Conservation (phyloP, 2,888 invertebrate species). For the Acronicta leporina region DNA sequence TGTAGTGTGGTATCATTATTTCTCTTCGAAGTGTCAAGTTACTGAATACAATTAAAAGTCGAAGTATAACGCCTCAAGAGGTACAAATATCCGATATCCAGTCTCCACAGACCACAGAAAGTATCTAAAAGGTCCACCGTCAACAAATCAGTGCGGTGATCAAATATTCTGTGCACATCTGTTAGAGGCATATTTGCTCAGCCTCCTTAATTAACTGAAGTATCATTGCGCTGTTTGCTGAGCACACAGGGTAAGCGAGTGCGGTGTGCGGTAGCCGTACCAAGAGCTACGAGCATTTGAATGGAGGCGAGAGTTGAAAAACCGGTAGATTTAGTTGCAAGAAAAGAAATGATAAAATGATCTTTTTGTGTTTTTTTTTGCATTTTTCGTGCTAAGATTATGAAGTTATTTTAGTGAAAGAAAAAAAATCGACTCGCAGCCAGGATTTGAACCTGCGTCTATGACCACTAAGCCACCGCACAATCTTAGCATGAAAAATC, state of each 20-base stretch:
- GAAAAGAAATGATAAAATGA: too few relatives aligned
- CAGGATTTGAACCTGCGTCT: too few relatives aligned
- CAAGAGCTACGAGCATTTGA: slow-evolving; percentile 2
- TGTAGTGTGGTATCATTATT: too few relatives aligned
- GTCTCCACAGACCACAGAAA: slow-evolving; percentile 9
- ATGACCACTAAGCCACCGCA: too few relatives aligned
- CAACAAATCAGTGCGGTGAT: slow-evolving; percentile 49
- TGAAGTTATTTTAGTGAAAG: too few relatives aligned
- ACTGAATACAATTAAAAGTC: too few relatives aligned
- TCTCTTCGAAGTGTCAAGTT: too few relatives aligned
- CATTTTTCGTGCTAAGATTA: too few relatives aligned
- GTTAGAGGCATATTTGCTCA: slow-evolving; percentile 68
- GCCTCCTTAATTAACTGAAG: slow-evolving; percentile 77
- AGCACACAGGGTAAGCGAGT: slow-evolving; percentile 62
- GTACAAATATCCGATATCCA: not conserved
- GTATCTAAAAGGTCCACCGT: slow-evolving; percentile 15
- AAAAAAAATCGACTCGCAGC: too few relatives aligned
- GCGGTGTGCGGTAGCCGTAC: slow-evolving; percentile 49
- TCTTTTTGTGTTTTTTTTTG: too few relatives aligned
- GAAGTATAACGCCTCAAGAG: slow-evolving; percentile 4
- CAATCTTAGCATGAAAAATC: too few relatives aligned
- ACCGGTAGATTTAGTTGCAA: too few relatives aligned
- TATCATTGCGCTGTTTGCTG: slow-evolving; percentile 72
- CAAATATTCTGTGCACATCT: slow-evolving; percentile 68
- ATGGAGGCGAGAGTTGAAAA: slow-evolving; percentile 33